A percentile compares a stretch with the other conserved stretches of the same genome.
Evolutionary conservation across 1,140 invertebrate genomes (phyloP).

Genomic region (Teleopsis dalmanni): DNA sequence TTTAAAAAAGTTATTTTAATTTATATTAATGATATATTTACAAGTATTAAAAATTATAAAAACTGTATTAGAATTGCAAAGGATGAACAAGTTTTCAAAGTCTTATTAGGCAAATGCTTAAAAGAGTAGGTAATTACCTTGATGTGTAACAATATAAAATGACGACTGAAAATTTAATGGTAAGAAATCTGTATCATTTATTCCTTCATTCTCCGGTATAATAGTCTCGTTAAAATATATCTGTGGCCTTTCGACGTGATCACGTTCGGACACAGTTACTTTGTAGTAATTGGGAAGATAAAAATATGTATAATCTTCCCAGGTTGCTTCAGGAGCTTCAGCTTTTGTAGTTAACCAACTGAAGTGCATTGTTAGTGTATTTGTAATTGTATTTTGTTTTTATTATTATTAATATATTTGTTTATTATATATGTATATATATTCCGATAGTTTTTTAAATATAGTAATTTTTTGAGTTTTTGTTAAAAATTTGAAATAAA

Average conservation of each 20-base stretch:
- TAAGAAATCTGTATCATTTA: constrained; percentile 46
- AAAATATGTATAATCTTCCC: constrained; percentile 47
- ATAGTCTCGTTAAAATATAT: constrained; percentile 48
- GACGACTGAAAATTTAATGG: constrained; percentile 53
- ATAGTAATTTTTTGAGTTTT: constrained; percentile 3
- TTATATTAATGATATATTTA: too few species aligned
- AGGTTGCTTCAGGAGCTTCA: constrained; percentile 37
- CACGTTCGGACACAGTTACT: constrained; percentile 55
- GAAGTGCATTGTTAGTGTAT: constrained; percentile 37
- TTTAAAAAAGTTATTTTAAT: too few species aligned
- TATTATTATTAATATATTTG: constrained; percentile 8
- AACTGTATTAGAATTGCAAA: too few species aligned
- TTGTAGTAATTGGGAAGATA: constrained; percentile 40
- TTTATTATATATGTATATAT: constrained; percentile 1
- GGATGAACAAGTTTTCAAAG: too few species aligned
- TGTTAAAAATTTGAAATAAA: constrained; percentile 37
- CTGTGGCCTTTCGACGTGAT: constrained; percentile 50
- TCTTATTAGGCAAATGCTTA: too few species aligned
- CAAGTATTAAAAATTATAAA: too few species aligned
- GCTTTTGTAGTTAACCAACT: constrained; percentile 38
- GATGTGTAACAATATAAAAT: constrained; percentile 54
- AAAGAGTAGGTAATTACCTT: too few species aligned
- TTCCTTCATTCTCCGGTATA: constrained; percentile 40
- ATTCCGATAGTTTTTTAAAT: constrained; percentile 5
- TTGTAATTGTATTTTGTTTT: constrained; percentile 10